These are phyloP conservation scores for Ophonus ardosiacus DNA, from an alignment of 2,888 invertebrate genomes.

Conservation along the genomic window DNA sequence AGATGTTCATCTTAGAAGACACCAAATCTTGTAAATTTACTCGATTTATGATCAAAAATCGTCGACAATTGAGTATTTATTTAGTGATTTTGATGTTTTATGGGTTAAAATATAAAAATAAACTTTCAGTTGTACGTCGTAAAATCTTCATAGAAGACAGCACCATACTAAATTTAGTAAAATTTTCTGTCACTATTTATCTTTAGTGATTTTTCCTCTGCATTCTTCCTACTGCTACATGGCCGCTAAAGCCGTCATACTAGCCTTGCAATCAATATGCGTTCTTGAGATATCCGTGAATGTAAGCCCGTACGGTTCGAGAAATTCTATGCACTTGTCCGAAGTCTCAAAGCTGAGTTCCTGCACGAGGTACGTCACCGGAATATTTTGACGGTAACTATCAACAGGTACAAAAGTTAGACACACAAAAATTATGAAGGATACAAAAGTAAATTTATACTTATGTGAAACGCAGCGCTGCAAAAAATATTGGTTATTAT, in stretches of 20 bases:
- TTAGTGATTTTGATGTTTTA: too few species aligned
- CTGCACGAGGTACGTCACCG: conserved; percentile 90
- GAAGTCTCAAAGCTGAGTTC: conserved; percentile 92
- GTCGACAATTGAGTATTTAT: too few species aligned
- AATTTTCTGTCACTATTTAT: too few species aligned
- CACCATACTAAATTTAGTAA: not conserved
- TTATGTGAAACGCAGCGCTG: too few species aligned
- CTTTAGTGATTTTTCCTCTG: too few species aligned
- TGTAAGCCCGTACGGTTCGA: conserved; percentile 87
- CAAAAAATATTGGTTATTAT: too few species aligned
- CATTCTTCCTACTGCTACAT: conserved; percentile 72
- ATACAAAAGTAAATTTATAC: too few species aligned
- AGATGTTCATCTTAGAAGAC: too few species aligned
- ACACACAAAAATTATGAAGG: conserved; percentile 15
- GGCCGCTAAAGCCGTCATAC: conserved; percentile 80
- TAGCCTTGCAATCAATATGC: conserved; percentile 94
- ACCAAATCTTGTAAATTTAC: too few species aligned
- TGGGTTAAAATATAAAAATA: too few species aligned
- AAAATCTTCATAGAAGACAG: not conserved
- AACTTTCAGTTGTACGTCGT: too few species aligned
- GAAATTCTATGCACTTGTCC: conserved; percentile 92
- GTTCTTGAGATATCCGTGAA: conserved; percentile 84
- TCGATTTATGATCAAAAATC: too few species aligned
- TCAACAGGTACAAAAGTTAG: conserved; percentile 73
- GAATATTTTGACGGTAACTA: conserved; percentile 96